phyloP scores from a whole-genome alignment of 2,797 vertebrate genomes.

The Thripadectes ignobilis region DNA sequence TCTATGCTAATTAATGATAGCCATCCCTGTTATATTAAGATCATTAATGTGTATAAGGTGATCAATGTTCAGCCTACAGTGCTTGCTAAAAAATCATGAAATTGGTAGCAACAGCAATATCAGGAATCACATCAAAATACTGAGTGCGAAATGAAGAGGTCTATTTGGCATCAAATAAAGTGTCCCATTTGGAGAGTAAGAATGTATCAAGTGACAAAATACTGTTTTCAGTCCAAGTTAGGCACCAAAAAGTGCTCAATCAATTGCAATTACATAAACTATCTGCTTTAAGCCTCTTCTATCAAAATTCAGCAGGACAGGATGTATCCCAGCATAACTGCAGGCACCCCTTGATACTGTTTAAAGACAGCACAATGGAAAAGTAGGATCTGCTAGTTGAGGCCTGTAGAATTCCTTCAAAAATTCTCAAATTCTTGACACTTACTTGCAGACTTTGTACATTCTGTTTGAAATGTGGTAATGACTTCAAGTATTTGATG shows the following conservation, averaged over 20 bases:
- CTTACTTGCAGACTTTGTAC: neutral
- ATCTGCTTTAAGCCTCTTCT: neutral
- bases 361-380: neutral
- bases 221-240: conserved; percentile 9
- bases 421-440: neutral
- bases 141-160: neutral
- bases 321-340: neutral
- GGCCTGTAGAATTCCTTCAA: neutral
- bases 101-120: neutral
- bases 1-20: neutral
- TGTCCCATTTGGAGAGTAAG: conserved; percentile 2
- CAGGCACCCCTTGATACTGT: neutral
- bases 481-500: neutral
- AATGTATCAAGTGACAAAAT: neutral
- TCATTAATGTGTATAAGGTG: neutral
- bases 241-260: neutral
- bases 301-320: neutral
- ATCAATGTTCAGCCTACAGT: neutral
- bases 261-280: neutral
- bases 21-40: neutral
- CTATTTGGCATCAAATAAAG: conserved; percentile 21
- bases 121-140: conserved; percentile 12
- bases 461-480: neutral
- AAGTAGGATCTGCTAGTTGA: neutral
- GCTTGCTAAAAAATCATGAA: neutral